Conservation (phyloP, 2,888 invertebrate genomes). For the Nineta flava region DNA sequence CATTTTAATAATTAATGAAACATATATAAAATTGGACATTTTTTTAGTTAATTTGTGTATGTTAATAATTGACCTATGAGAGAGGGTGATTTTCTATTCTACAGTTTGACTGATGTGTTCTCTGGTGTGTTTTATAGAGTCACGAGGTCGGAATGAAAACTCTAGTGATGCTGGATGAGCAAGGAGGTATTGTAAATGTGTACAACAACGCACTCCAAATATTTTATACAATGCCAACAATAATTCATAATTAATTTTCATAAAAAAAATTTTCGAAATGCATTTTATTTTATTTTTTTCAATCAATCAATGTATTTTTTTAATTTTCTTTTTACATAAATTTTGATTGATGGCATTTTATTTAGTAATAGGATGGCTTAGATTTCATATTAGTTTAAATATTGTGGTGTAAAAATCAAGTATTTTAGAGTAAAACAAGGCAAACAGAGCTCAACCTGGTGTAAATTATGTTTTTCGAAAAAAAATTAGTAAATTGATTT, state of each 20-base stretch:
- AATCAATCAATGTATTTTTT: neutral
- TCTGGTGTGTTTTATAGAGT: conserved; percentile 63
- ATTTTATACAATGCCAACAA: neutral
- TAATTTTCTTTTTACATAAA: neutral
- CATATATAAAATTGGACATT: neutral
- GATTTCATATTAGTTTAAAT: neutral
- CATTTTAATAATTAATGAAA: too few relatives aligned
- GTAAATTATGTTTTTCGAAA: neutral
- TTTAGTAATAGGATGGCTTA: neutral
- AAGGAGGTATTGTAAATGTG: conserved; percentile 61
- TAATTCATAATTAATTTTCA: neutral
- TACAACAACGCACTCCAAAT: neutral
- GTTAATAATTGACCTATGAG: neutral
- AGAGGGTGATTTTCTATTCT: neutral
- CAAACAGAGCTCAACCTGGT: conserved; percentile 5
- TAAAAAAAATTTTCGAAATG: too few relatives aligned
- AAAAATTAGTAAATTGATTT: neutral
- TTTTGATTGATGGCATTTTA: neutral
- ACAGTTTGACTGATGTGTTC: conserved; percentile 3
- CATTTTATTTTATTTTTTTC: neutral
- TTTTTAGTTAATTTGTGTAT: neutral
- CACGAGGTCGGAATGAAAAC: conserved; percentile 99
- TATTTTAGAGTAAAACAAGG: neutral
- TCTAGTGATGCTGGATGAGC: conserved; percentile 99
- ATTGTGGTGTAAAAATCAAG: too few relatives aligned